Evolutionary conservation across 2,888 invertebrate genomes (phyloP), one percentile per base, ranked within the genome.

Genomic region (Cryptus armator): DNA sequence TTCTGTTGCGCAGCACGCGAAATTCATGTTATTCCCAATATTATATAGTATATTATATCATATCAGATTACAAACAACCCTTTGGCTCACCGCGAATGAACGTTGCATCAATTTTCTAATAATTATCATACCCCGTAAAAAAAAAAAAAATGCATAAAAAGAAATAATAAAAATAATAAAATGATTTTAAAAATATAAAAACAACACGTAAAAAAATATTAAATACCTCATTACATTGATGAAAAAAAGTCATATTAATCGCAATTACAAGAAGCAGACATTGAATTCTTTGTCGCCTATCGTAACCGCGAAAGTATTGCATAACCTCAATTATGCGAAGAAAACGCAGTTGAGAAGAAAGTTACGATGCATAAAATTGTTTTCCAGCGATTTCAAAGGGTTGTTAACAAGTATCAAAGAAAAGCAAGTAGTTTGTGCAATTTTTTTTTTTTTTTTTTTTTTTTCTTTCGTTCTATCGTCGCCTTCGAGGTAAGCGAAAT

Each of bases 401-500:
- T 62, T 14, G 12, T 32, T 29, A 9, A 9, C n/a, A 32, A 37
- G 62, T 75, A 48, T 19, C 2, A 51, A 64, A 64, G 16, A 32
- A 48, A 48, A 67, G n/a, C n/a, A 56, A 12, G 2, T n/a, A 51
- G 12, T 56, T 71, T 29, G 19, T 62, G 62, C 62, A 62, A 44
- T 29, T 81, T 48, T 48, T 68, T 75, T n/a, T n/a, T 2, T 66
- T 37, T 16, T 43, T 51, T 3, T 59, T n/a, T 14, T 59, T 43
- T 43, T 32, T 66, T 19, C n/a, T 48, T 78, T 32, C 32, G 14
- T 44, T 7, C 32, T n/a, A 51, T 72, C 48, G 5, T 62, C 44
- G 77, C 84, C 84, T 68, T 84, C 84, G 84, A 84, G 81, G 81
- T 81, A 53, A 62, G 43, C 29, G 59, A 32, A 66, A 72, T 71